These are phyloP conservation scores for Drosophila aldrichi DNA, from an alignment of 2,888 invertebrate genomes.

Conservation along the genomic window DNA sequence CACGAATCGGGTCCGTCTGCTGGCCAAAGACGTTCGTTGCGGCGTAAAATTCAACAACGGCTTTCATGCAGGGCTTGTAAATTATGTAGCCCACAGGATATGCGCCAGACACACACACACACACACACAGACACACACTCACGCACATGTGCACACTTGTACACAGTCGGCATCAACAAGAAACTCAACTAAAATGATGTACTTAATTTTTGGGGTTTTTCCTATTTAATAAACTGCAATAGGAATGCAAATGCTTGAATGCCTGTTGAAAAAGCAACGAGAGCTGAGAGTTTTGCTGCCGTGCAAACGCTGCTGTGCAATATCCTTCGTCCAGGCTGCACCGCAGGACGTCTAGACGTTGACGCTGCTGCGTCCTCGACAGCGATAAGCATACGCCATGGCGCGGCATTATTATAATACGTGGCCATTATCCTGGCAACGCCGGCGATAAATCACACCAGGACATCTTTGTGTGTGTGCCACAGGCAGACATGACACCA, in stretches of 20 bases:
- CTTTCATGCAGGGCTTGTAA: conserved; percentile 60
- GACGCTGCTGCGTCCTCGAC: conserved; percentile 69
- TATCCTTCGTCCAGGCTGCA: conserved; percentile 60
- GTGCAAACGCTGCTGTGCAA: conserved; percentile 20
- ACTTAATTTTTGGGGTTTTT: conserved; percentile 70
- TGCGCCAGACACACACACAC: conserved; percentile 65
- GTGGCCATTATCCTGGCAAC: conserved; percentile 78
- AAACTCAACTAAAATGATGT: conserved; percentile 66
- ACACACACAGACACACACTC: conserved; percentile 28
- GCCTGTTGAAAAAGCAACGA: conserved; percentile 13
- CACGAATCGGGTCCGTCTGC: conserved; percentile 67
- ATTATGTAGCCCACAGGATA: conserved; percentile 79
- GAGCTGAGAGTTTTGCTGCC: conserved; percentile 6
- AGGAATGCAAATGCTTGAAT: conserved; percentile 47
- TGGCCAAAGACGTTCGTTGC: conserved; percentile 64
- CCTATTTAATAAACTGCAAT: conserved; percentile 77
- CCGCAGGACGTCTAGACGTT: conserved; percentile 79
- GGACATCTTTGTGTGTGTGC: conserved; percentile 80
- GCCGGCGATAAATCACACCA: conserved; percentile 78
- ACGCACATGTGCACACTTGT: conserved; percentile 8
- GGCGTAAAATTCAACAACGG: conserved; percentile 73
- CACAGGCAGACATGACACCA: conserved; percentile 62
- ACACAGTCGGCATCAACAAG: conserved; percentile 50
- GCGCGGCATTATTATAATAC: conserved; percentile 79
- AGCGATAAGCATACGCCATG: conserved; percentile 77